Conservation (phyloP, 2,888 invertebrate species). For the Chymomyza caudatula region DNA sequence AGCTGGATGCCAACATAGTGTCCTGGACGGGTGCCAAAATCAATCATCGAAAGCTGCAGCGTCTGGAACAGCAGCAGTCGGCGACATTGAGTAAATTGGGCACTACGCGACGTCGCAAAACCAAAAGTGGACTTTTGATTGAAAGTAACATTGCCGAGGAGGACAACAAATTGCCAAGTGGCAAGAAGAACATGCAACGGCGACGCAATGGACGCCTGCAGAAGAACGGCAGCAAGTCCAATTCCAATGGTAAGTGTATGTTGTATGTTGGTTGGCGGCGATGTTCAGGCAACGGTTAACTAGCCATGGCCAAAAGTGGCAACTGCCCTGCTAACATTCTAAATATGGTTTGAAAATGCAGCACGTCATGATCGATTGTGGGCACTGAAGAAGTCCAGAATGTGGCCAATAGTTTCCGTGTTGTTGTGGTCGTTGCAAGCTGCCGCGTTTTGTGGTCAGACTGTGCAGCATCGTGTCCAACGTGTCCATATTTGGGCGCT, state of each 20-base stretch:
- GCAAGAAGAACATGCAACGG: constrained; percentile 50
- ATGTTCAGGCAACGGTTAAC: constrained; percentile 20
- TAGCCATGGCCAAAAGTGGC: constrained; percentile 11
- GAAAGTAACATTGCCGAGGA: constrained; percentile 70
- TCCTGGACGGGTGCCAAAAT: constrained; percentile 71
- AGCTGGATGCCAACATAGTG: constrained; percentile 59
- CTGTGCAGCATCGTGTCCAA: constrained; percentile 46
- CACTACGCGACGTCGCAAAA: constrained; percentile 62
- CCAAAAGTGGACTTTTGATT: constrained; percentile 74
- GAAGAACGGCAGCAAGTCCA: constrained; percentile 44
- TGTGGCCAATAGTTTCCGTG: neutral
- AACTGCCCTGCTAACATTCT: constrained; percentile 26
- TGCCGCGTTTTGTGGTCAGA: constrained; percentile 38
- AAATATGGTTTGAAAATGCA: constrained; percentile 53
- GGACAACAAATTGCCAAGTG: constrained; percentile 19
- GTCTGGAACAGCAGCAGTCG: constrained; percentile 25
- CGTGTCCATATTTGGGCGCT: constrained; percentile 69
- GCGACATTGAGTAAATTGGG: constrained; percentile 10
- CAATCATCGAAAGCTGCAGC: constrained; percentile 17
- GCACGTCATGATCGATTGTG: constrained; percentile 55
- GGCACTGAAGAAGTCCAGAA: constrained; percentile 37
- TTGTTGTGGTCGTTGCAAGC: neutral
- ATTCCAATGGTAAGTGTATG: constrained; percentile 61
- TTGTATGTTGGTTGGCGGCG: too few relatives aligned
- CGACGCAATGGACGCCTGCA: constrained; percentile 66